Evolutionary conservation across 2,113 vertebrate species (phyloP), one percentile per base, ranked within the genome.

Genomic region (Climacteris rufus): DNA sequence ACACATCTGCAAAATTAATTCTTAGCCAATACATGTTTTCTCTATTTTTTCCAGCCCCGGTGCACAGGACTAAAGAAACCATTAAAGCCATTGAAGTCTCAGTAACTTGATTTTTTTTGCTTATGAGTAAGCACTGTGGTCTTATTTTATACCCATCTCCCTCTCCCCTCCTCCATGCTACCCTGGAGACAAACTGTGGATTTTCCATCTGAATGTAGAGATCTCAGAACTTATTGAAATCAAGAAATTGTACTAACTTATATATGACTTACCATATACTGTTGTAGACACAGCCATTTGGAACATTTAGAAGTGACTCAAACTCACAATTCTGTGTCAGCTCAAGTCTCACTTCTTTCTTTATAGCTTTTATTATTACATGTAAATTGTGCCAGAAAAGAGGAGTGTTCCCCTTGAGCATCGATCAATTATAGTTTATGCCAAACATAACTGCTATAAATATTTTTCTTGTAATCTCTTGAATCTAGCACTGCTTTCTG

Each of bases 1-100:
- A 65, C 65, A 74, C 87, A 94, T 93, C 95, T 95, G 90, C 88
- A 94, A 92, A 96, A 87, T 71, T 19, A 68, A 70, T 96, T 77
- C 60, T 89, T 49, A 61, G 68, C 50, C 77, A 75, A 35, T 79
- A 78, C 33, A 66, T 83, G 68, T 80, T 96, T 96, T 90, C 88
- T 86, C 68, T 80, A 28, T 96, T 94, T 45, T 89, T 76, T 68
- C 56, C 50, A 92, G 22, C 74, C 79, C 45, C 57, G 61, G 49
- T 0, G 1, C 33, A 94, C 23, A 59, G 16, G 47, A 92, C 25
- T n/a, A 80, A 83, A 93, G 40, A 90, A 68, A 45, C 13, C 24
- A 49, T 70, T 54, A 90, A 87, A 85, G 20, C 21, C 81, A 35
- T 18, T 52, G 35, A 31, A 74, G 52, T 91, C 39, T 80, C 63